Percentiles rank a stretch among this genome's conserved stretches.
These are phyloP conservation scores for Oryzias celebensis DNA, from an alignment of 2,113 vertebrate genomes.

Conservation along the genomic window DNA sequence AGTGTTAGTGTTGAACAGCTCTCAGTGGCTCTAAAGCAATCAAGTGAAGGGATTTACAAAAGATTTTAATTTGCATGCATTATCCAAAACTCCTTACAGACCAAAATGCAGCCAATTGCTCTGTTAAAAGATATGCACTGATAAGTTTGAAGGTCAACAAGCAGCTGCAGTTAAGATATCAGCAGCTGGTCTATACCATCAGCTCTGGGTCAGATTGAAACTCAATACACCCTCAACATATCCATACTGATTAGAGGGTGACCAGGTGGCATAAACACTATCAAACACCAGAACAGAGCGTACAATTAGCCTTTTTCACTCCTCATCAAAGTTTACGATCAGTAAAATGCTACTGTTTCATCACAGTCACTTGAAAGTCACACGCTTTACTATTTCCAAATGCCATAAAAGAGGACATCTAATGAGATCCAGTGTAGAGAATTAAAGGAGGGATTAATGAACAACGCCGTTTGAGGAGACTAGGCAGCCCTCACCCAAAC, in stretches of 20 bases:
- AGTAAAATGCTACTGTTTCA: constrained; percentile 46
- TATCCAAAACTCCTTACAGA: constrained; percentile 69
- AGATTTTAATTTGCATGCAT: constrained; percentile 79
- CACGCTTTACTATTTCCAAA: constrained; percentile 49
- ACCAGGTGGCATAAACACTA: constrained; percentile 54
- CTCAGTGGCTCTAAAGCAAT: constrained; percentile 75
- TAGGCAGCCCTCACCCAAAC: constrained; percentile 38
- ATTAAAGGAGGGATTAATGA: constrained; percentile 70
- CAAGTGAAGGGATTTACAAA: constrained; percentile 74
- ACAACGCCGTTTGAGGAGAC: constrained; percentile 54
- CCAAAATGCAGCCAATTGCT: constrained; percentile 60
- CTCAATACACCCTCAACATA: constrained; percentile 25
- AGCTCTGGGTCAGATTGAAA: constrained; percentile 24
- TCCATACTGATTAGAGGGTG: constrained; percentile 33
- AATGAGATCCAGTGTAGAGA: constrained; percentile 58
- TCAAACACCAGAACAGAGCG: constrained; percentile 48
- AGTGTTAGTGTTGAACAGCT: constrained; percentile 70
- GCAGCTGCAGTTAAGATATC: constrained; percentile 65
- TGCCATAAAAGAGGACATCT: constrained; percentile 47
- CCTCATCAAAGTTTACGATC: constrained; percentile 62
- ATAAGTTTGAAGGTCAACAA: constrained; percentile 80
- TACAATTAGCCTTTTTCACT: constrained; percentile 52
- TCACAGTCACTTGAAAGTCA: constrained; percentile 50
- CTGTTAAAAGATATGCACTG: constrained; percentile 66
- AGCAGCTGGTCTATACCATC: constrained; percentile 41